Evolutionary conservation across 2,113 vertebrate species (phyloP), one percentile per base, ranked within the genome.

Genomic region (Gracilinanus agilis): DNA sequence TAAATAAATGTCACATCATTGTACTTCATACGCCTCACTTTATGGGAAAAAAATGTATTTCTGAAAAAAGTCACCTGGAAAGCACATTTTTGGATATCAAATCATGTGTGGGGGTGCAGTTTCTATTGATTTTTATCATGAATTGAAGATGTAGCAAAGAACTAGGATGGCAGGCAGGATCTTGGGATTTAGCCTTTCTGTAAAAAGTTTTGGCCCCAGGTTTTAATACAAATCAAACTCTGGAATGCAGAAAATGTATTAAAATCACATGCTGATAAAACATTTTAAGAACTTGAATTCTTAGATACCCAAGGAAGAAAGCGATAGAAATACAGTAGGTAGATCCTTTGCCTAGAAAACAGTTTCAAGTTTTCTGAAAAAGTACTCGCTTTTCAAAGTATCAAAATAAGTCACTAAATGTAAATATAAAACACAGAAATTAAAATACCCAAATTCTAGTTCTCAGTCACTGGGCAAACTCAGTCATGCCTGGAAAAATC

Each of bases 331-430:
- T 40, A 83, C 7, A 83, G 19, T 83, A 23, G 40, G 40, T 9
- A 83, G 67, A 83, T 40, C 19, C n/a, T 40, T 83, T 83, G n/a
- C 19, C 34, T 40, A 40, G 1, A 40, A 40, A 12, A 16, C 34
- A 83, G 19, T 83, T 83, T 21, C n/a, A 83, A 40, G 16, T 83
- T 83, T 40, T 83, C 34, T 83, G n/a, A 83, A 40, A 55, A 83
- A 40, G 19, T 83, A 49, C 5, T 49, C 49, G 49, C 49, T 49
- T 49, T 49, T 49, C 49, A 49, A 49, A 49, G 49, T 49, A 49
- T 75, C 12, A n/a, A 91, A 94, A 56, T 90, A n/a, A 95, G 92
- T 92, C 54, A 40, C n/a, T 53, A 75, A 23, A 92, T 93, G 92
- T 67, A 2, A 88, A 95, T 54, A 53, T 1, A 11, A 54, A 90